Percentiles rank a stretch among this genome's conserved stretches.
Conservation (phyloP, 2,113 vertebrate species). For the Sporophila hypoxantha region DNA sequence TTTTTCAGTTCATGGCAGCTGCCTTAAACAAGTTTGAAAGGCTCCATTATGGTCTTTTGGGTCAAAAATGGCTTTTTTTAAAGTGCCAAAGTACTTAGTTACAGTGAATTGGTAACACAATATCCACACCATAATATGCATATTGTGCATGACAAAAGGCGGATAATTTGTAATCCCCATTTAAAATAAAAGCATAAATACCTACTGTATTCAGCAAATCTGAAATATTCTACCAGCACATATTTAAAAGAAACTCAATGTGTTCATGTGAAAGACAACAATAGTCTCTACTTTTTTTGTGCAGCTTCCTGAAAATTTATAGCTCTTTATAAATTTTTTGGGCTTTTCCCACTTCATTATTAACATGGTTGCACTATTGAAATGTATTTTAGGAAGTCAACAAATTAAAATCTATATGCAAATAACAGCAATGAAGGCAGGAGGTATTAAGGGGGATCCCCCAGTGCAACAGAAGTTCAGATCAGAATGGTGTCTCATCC, state of each 20-base stretch:
- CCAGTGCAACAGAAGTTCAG: background rate
- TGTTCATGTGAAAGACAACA: slow-evolving; percentile 15
- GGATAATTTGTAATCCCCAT: slow-evolving; percentile 63
- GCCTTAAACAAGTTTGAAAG: slow-evolving; percentile 52
- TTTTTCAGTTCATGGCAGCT: slow-evolving; percentile 31
- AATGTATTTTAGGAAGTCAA: background rate
- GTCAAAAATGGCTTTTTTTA: slow-evolving; percentile 11
- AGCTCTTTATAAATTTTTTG: background rate
- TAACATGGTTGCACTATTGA: slow-evolving; percentile 9
- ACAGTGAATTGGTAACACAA: slow-evolving; percentile 59
- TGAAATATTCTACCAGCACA: background rate
- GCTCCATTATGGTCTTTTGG: slow-evolving; percentile 28
- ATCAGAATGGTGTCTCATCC: background rate
- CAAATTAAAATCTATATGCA: background rate
- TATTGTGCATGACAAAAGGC: slow-evolving; percentile 47
- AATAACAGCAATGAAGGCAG: background rate
- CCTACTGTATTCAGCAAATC: slow-evolving; percentile 52
- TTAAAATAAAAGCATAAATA: slow-evolving; percentile 59
- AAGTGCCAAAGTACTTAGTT: slow-evolving; percentile 59
- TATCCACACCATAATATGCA: slow-evolving; percentile 49
- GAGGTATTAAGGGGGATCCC: background rate
- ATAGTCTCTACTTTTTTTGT: background rate
- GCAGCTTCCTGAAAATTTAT: slow-evolving; percentile 1
- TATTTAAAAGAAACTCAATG: slow-evolving; percentile 19
- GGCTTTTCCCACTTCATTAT: background rate